Base-by-base conservation (phyloP, 1,140 invertebrate genomes). In the Sinonovacula constricta region DNA sequence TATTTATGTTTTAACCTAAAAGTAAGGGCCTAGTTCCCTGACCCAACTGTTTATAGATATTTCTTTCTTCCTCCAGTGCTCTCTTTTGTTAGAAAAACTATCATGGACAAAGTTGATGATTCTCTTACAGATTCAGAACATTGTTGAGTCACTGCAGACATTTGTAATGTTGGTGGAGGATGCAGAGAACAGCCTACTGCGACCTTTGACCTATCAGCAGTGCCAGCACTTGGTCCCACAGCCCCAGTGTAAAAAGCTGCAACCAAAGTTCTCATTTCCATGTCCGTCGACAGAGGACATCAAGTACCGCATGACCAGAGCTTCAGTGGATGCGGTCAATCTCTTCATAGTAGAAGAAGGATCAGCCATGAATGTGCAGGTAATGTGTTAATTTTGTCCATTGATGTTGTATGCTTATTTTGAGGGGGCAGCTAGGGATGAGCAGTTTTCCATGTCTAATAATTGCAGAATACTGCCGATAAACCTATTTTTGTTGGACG, bases 231-330 rank as follows among this genome's bases (percentile, higher is more conserved):
- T 95, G 70, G 85, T 95, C 28, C 94, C 94, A 26, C 96, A 95
- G 76, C 92, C 94, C 12, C 90, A 94, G 74, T 98, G 97, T 95
- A 95, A 86, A 28, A 86, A 85, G 79, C 63, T 86, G 67, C 63
- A 76, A 65, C 82, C 84, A 33, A 81, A 79, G 80, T 77, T 80
- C 45, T 83, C 81, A 14, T 86, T 93, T 39, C 83, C 81, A 26
- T 98, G 96, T 90, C 96, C 96, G 7, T 94, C 95, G 51, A 93
- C 95, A 0, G 96, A 97, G 83, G 95, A 97, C 87, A 95, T 99
- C 34, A 99, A 99, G 88, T 99, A 99, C 88, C 94, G 95, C 85
- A 96, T 99, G 95, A 95, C 96, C 5, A 92, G 98, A 28, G 92
- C 98, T 0, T 95, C 96, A 0, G 92, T 99, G 28, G 98, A 99